Evolutionary conservation across 2,113 vertebrate genomes (phyloP).

Genomic region (Chloropsis hardwickii): DNA sequence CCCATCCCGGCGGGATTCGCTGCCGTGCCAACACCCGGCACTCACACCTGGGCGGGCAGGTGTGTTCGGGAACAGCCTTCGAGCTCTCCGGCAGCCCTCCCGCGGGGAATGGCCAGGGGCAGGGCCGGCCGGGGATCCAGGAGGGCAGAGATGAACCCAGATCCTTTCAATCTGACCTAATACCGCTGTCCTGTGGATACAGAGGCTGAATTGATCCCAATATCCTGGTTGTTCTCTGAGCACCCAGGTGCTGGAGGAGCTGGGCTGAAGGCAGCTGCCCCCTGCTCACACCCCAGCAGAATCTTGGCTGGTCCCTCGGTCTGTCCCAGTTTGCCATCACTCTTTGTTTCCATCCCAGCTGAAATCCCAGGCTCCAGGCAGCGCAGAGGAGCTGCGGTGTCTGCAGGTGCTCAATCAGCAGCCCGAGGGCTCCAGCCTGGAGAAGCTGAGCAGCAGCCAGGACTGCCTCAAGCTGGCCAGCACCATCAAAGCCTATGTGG

Average conservation of each 20-base stretch:
- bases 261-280: neutral
- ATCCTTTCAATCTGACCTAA: neutral
- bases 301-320: fast-evolving
- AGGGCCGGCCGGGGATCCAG: neutral
- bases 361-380: constrained; percentile 76
- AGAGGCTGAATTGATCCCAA: fast-evolving
- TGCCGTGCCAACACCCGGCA: neutral
- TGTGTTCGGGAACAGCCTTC: neutral
- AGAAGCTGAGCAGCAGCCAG: constrained; percentile 76
- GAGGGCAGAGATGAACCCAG: neutral
- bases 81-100: neutral
- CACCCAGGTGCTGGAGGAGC: neutral
- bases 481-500: constrained; percentile 83
- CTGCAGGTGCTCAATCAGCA: constrained; percentile 79
- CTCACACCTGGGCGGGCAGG: neutral
- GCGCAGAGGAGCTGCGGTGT: constrained; percentile 80
- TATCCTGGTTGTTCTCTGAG: too few relatives aligned
- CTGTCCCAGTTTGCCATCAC: neutral
- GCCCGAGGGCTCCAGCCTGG: constrained; percentile 71
- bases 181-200: fast-evolving
- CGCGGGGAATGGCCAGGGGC: neutral
- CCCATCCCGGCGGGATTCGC: neutral
- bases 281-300: neutral
- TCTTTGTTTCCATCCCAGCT: neutral
- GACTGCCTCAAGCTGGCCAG: constrained; percentile 83